A percentile compares a stretch with the other conserved stretches of the same genome.
Conservation (phyloP, 2,113 vertebrate species). For the Petaurus breviceps region DNA sequence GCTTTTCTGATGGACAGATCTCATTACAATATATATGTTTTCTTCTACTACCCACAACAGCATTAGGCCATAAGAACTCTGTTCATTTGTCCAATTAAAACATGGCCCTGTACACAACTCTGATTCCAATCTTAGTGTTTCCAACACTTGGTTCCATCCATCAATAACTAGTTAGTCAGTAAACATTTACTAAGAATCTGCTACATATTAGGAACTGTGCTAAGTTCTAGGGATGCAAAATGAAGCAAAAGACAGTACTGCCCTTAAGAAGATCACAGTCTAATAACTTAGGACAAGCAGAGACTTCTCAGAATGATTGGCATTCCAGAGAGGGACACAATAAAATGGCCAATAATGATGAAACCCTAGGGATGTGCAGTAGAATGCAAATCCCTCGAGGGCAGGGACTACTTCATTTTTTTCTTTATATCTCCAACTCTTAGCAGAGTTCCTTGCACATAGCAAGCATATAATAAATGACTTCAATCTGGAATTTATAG, state of each 20-base stretch:
- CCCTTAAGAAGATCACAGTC: background rate
- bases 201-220: background rate
- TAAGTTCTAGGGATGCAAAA: background rate
- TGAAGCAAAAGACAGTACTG: background rate
- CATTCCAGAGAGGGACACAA: background rate
- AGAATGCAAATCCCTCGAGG: background rate
- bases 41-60: background rate
- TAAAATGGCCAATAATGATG: background rate
- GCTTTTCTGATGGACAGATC: background rate
- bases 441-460: background rate
- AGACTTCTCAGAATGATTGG: background rate
- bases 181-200: background rate
- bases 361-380: background rate
- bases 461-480: background rate
- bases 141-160: background rate
- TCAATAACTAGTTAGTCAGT: background rate
- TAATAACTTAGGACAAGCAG: background rate
- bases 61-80: background rate
- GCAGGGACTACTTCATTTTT: background rate
- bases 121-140: background rate
- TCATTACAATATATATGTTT: background rate
- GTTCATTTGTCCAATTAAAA: background rate
- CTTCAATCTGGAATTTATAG: background rate
- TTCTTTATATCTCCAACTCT: background rate
- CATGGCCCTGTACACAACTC: background rate